Base-by-base conservation (phyloP, 2,113 vertebrate species). In the Agelaius tricolor region DNA sequence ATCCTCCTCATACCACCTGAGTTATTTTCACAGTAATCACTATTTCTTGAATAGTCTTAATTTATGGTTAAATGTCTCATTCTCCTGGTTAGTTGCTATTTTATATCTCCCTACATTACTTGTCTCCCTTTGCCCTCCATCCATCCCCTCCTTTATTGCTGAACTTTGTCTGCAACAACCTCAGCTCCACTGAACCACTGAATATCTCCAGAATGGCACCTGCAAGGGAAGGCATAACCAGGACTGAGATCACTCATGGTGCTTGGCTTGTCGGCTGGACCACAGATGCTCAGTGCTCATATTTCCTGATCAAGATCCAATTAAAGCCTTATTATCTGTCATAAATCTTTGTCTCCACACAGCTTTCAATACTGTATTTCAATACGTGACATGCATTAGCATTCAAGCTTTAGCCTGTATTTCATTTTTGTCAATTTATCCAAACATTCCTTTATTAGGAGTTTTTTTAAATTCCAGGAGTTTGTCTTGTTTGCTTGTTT, bases 311-410 rank as follows among this genome's bases (percentile, higher is more conserved):
- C 15, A 82, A 93, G 21, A 89, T 89, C 74, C 84, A 96, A 87
- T 82, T 93, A 93, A 94, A 91, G 84, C 24, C 39, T 76, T 77
- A 21, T 71, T 85, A 81, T 95, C 75, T 96, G 76, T 41, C 65
- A 73, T 54, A 75, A 81, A 62, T 78, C 37, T 89, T 91, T 87
- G 27, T 43, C n/a, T 92, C 47, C 21, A 54, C 72, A 23, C 8
- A 87, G 49, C 24, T 62, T 95, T 89, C 66, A 93, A 28, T 63
- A 27, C 16, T 54, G 28, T 30, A 30, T 54, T 54, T 54, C 52
- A 30, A 54, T 30, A 58, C 44, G 13, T 62, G n/a, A 22, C n/a
- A 27, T 51, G 10, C 11, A 63, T 74, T 62, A 72, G 5, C 15
- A 71, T 90, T 93, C 46, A 90, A 73, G 15, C 18, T 39, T 91